phyloP scores from a whole-genome alignment of 2,888 invertebrate species.

The Eristalinus sepulchralis region DNA sequence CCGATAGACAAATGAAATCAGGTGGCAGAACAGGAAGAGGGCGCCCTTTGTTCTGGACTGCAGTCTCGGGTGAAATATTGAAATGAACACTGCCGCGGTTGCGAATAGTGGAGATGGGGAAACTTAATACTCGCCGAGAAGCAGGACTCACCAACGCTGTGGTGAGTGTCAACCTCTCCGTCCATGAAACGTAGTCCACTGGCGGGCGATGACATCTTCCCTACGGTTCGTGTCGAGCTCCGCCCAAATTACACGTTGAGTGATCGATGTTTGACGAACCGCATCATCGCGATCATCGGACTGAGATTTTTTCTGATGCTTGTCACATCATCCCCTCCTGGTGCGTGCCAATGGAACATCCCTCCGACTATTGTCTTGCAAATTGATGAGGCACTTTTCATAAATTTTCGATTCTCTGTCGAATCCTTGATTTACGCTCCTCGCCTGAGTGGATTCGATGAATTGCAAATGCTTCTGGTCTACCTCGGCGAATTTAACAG shows the following conservation, averaged over 20 bases:
- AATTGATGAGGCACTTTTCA: slow-evolving; percentile 49
- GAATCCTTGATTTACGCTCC: slow-evolving; percentile 44
- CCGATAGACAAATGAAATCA: slow-evolving; percentile 50
- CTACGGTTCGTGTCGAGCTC: not conserved
- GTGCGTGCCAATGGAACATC: slow-evolving; percentile 4
- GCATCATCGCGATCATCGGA: not conserved
- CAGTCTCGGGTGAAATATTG: slow-evolving; percentile 31
- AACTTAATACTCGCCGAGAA: slow-evolving; percentile 42
- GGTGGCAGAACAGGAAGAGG: slow-evolving; percentile 46
- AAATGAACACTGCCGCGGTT: slow-evolving; percentile 42
- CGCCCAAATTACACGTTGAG: not conserved
- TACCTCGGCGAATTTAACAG: slow-evolving; percentile 60
- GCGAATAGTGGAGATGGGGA: slow-evolving; percentile 41
- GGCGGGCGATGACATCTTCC: not conserved
- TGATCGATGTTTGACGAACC: slow-evolving; percentile 16
- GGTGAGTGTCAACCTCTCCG: not conserved
- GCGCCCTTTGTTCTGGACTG: slow-evolving; percentile 32
- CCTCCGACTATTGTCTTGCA: slow-evolving; percentile 53
- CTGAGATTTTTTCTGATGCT: not conserved
- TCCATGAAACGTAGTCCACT: not conserved
- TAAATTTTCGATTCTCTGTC: slow-evolving; percentile 64
- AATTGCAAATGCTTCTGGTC: slow-evolving; percentile 56
- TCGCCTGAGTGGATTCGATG: slow-evolving; percentile 52
- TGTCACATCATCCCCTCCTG: slow-evolving; percentile 17
- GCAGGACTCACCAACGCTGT: not conserved